Conservation (phyloP, 2,113 vertebrate species). For the Camelus dromedarius region DNA sequence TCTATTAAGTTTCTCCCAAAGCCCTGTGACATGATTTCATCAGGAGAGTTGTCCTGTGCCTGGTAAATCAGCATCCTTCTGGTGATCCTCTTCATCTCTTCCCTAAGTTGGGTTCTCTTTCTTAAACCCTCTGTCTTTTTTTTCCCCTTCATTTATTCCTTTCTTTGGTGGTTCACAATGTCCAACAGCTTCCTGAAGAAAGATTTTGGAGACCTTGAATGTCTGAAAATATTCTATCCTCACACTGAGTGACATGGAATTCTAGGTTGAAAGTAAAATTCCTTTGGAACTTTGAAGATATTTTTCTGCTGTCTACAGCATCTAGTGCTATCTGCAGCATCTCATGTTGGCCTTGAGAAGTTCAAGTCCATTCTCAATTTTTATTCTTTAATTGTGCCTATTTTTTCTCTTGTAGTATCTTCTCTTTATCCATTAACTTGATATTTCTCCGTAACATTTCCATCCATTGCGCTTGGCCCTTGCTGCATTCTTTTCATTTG, state of each 20-base stretch:
- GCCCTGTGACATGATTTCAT: neutral
- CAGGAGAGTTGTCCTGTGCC: neutral
- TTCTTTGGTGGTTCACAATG: neutral
- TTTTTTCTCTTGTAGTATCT: neutral
- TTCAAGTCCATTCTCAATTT: neutral
- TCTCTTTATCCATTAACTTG: neutral
- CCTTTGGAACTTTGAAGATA: neutral
- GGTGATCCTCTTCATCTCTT: neutral
- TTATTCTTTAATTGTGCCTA: neutral
- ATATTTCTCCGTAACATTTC: neutral
- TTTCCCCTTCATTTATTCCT: neutral
- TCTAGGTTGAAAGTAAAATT: conserved; percentile 1
- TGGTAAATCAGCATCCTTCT: neutral
- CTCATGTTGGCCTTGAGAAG: neutral
- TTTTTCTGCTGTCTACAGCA: neutral
- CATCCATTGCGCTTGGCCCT: neutral
- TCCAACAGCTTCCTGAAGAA: neutral
- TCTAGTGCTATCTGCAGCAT: neutral
- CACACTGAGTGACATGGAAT: neutral
- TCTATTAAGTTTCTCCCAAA: neutral
- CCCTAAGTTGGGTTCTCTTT: neutral
- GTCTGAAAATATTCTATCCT: neutral
- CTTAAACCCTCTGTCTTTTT: neutral
- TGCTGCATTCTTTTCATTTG: neutral
- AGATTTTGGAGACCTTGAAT: neutral